These are phyloP conservation scores for Philaenus spumarius DNA, from an alignment of 1,140 invertebrate species.

Conservation along the genomic window DNA sequence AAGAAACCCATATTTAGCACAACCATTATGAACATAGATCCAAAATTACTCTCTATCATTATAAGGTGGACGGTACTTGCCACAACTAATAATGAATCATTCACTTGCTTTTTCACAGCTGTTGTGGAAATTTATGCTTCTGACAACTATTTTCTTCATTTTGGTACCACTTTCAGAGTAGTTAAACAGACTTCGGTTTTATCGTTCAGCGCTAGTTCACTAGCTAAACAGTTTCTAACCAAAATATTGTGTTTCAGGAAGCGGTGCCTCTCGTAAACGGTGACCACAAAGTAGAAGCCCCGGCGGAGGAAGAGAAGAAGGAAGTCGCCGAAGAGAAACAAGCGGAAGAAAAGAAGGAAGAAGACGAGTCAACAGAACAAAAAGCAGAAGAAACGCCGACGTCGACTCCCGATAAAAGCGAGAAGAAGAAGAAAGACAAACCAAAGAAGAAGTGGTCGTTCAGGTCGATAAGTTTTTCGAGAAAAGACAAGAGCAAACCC, in stretches of 20 bases:
- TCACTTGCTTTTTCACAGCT: too few species aligned
- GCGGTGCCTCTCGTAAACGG: slow-evolving; percentile 15
- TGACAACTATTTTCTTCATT: too few species aligned
- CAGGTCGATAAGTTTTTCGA: slow-evolving; percentile 74
- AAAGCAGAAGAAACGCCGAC: slow-evolving; percentile 16
- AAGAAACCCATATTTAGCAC: too few species aligned
- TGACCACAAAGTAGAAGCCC: slow-evolving; percentile 48
- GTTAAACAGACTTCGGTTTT: too few species aligned
- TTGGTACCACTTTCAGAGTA: too few species aligned
- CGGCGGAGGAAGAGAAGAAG: slow-evolving; percentile 41
- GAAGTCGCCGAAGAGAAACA: slow-evolving; percentile 62
- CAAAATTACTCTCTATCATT: too few species aligned
- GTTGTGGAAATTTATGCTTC: too few species aligned
- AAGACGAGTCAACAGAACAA: slow-evolving; percentile 11
- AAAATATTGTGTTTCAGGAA: slow-evolving; percentile 45
- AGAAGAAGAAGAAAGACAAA: slow-evolving; percentile 67
- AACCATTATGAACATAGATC: too few species aligned
- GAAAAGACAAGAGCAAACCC: slow-evolving; percentile 77
- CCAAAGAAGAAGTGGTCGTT: slow-evolving; percentile 83
- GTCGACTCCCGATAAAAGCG: slow-evolving; percentile 35
- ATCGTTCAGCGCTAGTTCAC: too few species aligned
- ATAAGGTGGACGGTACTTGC: too few species aligned
- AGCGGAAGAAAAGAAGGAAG: slow-evolving; percentile 1
- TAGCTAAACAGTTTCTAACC: too few species aligned
- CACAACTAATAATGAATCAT: too few species aligned